Percentiles rank a stretch among this genome's conserved stretches.
Conservation (phyloP, 2,797 vertebrate species). For the Aeoliscus strigatus region DNA sequence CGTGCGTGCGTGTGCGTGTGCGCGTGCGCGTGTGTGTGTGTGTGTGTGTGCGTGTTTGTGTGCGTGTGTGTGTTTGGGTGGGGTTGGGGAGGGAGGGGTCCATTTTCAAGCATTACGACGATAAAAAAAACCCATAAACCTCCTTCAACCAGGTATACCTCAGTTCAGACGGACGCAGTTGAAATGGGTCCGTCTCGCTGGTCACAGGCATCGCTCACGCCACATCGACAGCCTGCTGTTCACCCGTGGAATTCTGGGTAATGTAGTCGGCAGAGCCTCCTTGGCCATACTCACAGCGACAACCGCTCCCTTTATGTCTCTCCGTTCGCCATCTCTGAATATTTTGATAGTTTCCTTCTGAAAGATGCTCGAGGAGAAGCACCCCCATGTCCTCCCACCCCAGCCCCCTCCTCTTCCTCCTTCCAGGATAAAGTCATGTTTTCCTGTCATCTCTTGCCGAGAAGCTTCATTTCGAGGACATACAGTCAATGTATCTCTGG, state of each 20-base stretch:
- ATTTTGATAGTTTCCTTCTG: constrained; percentile 1
- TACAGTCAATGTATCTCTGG: constrained; percentile 28
- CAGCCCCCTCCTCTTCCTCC: neutral
- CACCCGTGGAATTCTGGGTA: constrained; percentile 25
- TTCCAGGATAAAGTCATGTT: constrained; percentile 22
- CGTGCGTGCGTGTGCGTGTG: too few species aligned
- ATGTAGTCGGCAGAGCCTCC: constrained; percentile 74
- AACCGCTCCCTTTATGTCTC: constrained; percentile 68
- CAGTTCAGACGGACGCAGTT: constrained; percentile 81
- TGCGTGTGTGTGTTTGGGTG: too few species aligned
- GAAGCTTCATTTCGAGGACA: constrained; percentile 45
- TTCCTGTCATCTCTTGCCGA: constrained; percentile 64
- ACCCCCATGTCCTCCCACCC: too few species aligned
- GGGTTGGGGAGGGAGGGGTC: constrained; percentile 66
- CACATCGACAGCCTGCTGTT: constrained; percentile 20
- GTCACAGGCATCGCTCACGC: constrained; percentile 33
- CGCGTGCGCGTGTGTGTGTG: too few species aligned
- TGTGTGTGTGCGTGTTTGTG: too few species aligned
- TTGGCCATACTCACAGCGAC: constrained; percentile 73
- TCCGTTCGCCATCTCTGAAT: constrained; percentile 23
- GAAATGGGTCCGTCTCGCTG: constrained; percentile 45
- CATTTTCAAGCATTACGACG: constrained; percentile 87
- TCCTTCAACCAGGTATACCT: constrained; percentile 99
- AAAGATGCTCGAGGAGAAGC: too few species aligned
- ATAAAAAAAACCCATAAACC: constrained; percentile 83